phyloP scores from a whole-genome alignment of 2,888 invertebrate species.

The Leptarthrus brevirostris region DNA sequence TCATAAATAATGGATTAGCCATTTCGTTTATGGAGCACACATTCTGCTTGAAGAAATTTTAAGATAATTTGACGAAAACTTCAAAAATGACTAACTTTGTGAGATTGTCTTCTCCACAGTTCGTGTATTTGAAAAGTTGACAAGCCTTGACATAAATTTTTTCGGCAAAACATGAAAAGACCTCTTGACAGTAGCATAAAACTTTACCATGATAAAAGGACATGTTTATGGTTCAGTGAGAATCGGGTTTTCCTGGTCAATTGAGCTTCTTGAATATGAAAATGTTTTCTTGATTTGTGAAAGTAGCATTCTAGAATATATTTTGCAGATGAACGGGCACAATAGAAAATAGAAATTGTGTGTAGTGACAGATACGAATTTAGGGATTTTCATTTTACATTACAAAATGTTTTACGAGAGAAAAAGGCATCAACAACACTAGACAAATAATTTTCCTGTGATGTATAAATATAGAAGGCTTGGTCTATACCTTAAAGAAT shows the following conservation, averaged over 20 bases:
- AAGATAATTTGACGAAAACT: slow-evolving; percentile 23
- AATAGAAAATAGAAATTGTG: neutral
- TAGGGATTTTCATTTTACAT: too few relatives aligned
- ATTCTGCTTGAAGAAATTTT: slow-evolving; percentile 12
- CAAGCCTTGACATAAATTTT: slow-evolving; percentile 24
- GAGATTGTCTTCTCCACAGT: slow-evolving; percentile 1
- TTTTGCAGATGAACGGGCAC: slow-evolving; percentile 23
- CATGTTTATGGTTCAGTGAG: slow-evolving; percentile 37
- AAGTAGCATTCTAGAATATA: slow-evolving; percentile 37
- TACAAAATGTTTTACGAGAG: too few relatives aligned
- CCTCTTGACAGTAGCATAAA: slow-evolving; percentile 33
- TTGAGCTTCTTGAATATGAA: slow-evolving; percentile 46
- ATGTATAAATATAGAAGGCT: too few relatives aligned
- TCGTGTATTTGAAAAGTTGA: slow-evolving; percentile 29
- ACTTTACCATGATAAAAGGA: slow-evolving; percentile 28
- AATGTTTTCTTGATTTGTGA: slow-evolving; percentile 45
- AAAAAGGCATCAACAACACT: too few relatives aligned
- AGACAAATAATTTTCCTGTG: too few relatives aligned
- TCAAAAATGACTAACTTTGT: slow-evolving; percentile 26
- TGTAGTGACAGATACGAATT: neutral
- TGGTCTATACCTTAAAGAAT: too few relatives aligned
- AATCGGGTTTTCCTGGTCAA: slow-evolving; percentile 48
- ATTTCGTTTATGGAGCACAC: neutral
- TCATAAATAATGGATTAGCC: neutral
- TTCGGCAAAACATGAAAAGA: neutral